Evolutionary conservation across 2,797 vertebrate genomes (phyloP).

Genomic region (Champsocephalus esox): DNA sequence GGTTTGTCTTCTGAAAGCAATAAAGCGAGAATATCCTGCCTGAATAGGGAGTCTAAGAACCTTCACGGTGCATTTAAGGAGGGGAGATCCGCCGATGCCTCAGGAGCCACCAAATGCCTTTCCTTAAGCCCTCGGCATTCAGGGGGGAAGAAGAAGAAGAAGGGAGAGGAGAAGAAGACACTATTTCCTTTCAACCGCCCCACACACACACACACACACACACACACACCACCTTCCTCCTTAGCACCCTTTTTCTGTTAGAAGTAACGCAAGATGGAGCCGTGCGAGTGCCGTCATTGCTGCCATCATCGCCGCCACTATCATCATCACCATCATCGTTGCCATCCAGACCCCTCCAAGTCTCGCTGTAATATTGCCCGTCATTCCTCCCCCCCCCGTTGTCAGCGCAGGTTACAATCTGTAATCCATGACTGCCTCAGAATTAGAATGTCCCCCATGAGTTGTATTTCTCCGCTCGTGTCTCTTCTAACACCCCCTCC

Average conservation of each 20-base stretch:
- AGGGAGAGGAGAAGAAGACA: constrained; percentile 43
- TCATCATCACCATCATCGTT: constrained; percentile 76
- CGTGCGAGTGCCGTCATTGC: constrained; percentile 85
- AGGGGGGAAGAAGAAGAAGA: constrained; percentile 40
- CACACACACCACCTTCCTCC: constrained; percentile 3
- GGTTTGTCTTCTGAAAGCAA: constrained; percentile 85
- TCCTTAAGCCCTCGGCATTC: constrained; percentile 94
- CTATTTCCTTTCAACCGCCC: constrained; percentile 64
- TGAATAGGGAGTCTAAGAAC: constrained; percentile 95
- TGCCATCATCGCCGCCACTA: constrained; percentile 81
- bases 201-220: background rate
- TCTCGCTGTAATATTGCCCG: constrained; percentile 91
- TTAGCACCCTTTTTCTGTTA: constrained; percentile 78
- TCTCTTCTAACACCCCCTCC: constrained; percentile 71
- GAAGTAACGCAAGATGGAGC: constrained; percentile 93
- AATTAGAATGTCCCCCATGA: constrained; percentile 96
- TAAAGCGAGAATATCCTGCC: constrained; percentile 90
- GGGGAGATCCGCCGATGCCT: constrained; percentile 93
- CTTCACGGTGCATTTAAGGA: constrained; percentile 90
- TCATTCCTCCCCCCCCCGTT: constrained; percentile 90
- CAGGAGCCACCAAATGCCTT: constrained; percentile 94
- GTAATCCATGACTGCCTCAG: constrained; percentile 97
- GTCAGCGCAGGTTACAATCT: constrained; percentile 97
- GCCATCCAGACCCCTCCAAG: constrained; percentile 87
- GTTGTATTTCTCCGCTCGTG: constrained; percentile 83